phyloP scores from a whole-genome alignment of 2,797 vertebrate species.

The Picus viridis region DNA sequence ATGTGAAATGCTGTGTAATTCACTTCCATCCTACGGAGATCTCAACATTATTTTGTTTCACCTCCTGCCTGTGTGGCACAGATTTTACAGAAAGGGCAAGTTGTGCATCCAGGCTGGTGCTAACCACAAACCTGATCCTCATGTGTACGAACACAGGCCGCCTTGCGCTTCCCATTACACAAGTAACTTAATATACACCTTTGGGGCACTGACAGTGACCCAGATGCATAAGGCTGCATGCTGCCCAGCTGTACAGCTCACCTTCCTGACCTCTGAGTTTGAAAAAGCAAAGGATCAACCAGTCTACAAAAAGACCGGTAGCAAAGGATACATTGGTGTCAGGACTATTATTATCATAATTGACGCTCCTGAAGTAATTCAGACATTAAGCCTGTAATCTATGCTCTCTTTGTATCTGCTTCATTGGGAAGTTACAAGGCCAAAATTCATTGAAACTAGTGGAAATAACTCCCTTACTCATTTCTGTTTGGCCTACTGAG shows the following conservation, averaged over 20 bases:
- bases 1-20: background rate
- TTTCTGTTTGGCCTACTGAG: background rate
- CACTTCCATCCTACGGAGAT: background rate
- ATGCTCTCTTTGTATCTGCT: conserved; percentile 21
- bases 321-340: conserved; percentile 13
- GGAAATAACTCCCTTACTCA: background rate
- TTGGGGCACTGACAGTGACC: background rate
- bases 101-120: background rate
- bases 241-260: conserved; percentile 45
- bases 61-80: background rate
- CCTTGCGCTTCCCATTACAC: background rate
- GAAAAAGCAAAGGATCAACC: conserved; percentile 19
- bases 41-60: background rate
- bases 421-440: conserved; percentile 30
- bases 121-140: background rate
- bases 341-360: conserved; percentile 38
- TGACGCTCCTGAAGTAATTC: conserved; percentile 1
- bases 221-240: background rate
- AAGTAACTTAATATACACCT: conserved; percentile 13
- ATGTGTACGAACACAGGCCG: background rate
- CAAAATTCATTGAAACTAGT: conserved; percentile 7
- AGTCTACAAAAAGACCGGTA: conserved; percentile 10
- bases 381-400: conserved; percentile 51
- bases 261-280: conserved; percentile 40
- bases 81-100: background rate